Conservation (phyloP, 2,797 vertebrate species). For the Loris lydekkerianus region DNA sequence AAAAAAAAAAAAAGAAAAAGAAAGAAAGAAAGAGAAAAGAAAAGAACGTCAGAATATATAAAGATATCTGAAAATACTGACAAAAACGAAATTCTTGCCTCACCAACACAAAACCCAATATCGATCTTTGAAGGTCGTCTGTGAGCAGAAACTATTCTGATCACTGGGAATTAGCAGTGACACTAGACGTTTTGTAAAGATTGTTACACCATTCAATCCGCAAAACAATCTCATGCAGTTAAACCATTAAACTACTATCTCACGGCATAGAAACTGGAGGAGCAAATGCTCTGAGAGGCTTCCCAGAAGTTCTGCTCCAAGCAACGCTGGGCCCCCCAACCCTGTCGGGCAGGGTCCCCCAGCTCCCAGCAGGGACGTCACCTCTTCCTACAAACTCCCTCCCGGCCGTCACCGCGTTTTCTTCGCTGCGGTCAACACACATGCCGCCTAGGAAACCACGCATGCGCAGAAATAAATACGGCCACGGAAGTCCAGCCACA, state of each 20-base stretch:
- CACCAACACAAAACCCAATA: background rate
- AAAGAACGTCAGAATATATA: background rate
- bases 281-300: background rate
- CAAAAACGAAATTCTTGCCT: background rate
- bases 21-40: background rate
- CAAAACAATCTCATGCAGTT: background rate
- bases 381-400: background rate
- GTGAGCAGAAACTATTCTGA: background rate
- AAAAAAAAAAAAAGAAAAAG: background rate
- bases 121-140: background rate
- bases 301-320: too few relatives aligned
- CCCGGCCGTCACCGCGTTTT: background rate
- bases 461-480: background rate
- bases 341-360: too few relatives aligned
- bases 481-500: background rate
- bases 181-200: background rate
- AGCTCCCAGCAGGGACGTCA: too few relatives aligned
- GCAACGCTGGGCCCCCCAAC: too few relatives aligned
- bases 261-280: background rate
- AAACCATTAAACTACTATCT: background rate
- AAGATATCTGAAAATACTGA: background rate
- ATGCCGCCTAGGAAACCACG: background rate
- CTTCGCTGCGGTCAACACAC: background rate
- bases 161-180: background rate
- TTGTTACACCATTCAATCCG: background rate